Evolutionary conservation across 2,888 invertebrate species (phyloP).

Genomic region (Heteromyza rotundicornis): DNA sequence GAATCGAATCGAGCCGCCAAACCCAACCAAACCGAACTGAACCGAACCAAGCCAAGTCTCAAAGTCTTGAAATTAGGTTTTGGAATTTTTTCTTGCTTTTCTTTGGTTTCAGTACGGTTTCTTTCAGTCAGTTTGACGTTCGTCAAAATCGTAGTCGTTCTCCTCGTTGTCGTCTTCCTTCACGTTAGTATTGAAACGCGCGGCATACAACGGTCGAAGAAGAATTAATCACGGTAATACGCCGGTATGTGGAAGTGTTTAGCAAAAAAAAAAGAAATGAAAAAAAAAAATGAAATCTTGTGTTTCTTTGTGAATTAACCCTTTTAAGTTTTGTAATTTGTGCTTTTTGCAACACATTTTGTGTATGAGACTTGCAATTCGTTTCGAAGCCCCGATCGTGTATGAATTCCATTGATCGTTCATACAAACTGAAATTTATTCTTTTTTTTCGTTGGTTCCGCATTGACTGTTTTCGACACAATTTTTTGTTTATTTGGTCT

Average conservation of each 20-base stretch:
- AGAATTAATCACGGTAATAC: neutral
- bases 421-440: too few relatives aligned
- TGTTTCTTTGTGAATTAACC: neutral
- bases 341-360: neutral
- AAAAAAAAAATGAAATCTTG: slow-evolving; percentile 5
- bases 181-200: slow-evolving; percentile 28
- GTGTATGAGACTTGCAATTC: too few relatives aligned
- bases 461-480: too few relatives aligned
- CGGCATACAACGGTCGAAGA: neutral
- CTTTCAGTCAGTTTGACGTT: slow-evolving; percentile 27
- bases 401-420: too few relatives aligned
- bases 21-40: slow-evolving; percentile 50
- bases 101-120: slow-evolving; percentile 60
- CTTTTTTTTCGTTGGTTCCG: too few relatives aligned
- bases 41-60: slow-evolving; percentile 30
- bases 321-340: neutral
- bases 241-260: neutral
- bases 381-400: too few relatives aligned
- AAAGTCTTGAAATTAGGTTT: slow-evolving; percentile 54
- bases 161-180: too few relatives aligned
- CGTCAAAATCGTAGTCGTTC: slow-evolving; percentile 23
- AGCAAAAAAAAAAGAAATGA: slow-evolving; percentile 11
- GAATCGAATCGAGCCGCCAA: slow-evolving; percentile 16
- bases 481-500: too few relatives aligned
- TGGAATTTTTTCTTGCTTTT: slow-evolving; percentile 60